Conservation (phyloP, 2,113 vertebrate species). For the Eublepharis macularius region DNA sequence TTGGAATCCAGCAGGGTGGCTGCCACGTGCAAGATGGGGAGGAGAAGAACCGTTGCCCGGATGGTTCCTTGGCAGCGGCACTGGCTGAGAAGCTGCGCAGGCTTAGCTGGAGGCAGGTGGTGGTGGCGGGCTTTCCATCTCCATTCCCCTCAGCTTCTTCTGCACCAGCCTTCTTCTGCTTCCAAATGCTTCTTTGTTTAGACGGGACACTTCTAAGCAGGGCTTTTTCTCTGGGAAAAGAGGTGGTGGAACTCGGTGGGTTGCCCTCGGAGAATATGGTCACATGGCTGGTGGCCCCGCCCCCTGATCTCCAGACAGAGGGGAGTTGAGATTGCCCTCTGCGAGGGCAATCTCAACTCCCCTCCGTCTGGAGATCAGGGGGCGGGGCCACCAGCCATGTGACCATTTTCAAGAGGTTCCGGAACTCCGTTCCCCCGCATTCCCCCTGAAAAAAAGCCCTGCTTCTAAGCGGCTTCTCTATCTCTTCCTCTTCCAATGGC, state of each 20-base stretch:
- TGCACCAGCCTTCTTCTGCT: constrained; percentile 3
- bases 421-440: too few relatives aligned
- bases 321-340: too few relatives aligned
- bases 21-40: neutral
- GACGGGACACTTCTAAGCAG: constrained; percentile 20
- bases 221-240: too few relatives aligned
- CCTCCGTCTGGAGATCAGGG: too few relatives aligned
- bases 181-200: constrained; percentile 39
- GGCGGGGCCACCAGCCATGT: too few relatives aligned
- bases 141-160: constrained; percentile 28
- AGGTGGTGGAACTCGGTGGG: too few relatives aligned
- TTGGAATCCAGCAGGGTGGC: constrained; percentile 16
- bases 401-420: too few relatives aligned
- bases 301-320: too few relatives aligned
- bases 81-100: constrained; percentile 29
- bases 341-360: too few relatives aligned
- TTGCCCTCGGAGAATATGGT: too few relatives aligned
- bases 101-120: constrained; percentile 26
- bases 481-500: constrained; percentile 20
- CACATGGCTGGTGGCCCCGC: too few relatives aligned
- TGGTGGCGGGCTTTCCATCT: neutral
- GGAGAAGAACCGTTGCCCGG: neutral
- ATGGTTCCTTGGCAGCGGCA: constrained; percentile 13
- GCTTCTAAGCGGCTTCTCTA: neutral
- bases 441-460: too few relatives aligned